Evolutionary conservation across 2,888 invertebrate species (phyloP), one percentile per base, ranked within the genome.

Genomic region (Chrysolina haemoptera): DNA sequence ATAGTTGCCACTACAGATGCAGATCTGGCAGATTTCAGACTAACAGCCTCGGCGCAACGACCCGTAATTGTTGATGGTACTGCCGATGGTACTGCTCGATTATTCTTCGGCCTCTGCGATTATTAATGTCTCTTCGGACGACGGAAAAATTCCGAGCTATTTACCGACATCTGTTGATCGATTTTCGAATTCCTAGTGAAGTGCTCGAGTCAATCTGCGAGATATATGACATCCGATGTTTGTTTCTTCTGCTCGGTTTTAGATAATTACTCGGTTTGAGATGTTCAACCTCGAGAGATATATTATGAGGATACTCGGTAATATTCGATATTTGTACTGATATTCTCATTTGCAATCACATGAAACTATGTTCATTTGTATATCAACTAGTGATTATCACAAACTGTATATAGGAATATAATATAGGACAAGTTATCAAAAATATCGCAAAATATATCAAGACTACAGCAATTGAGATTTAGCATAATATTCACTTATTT

Each of bases 51-150:
- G 78, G 81, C 76, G 84, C 85, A 85, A 84, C 79, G 85, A 85
- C 84, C 85, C 79, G 82, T 84, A 85, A 84, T 85, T 84, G 85
- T 83, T 81, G 85, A 85, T 85, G 83, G 80, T 81, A 83, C 79
- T 80, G 78, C 78, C 79, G 85, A 85, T 85, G 83, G 80, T 81
- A 83, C 79, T 80, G 78, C 77, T 80, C 82, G 83, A 84, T 84
- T 84, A 84, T 83, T 78, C 79, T 80, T 68, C 75, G 70, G 75
- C 68, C 73, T 75, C 73, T 71, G 69, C 75, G 76, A 80, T 81
- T 80, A 81, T 79, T 80, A 81, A 79, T 80, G 81, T 78, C 79
- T 76, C 74, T 71, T 75, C 43, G 73, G 43, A 75, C 62, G 53
- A 62, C 22, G 71, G 68, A 81, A 82, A 82, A 82, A 82, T 82